A percentile compares a stretch with the other conserved stretches of the same genome.
Conservation (phyloP, 2,888 invertebrate species). For the Noctua fimbriata region DNA sequence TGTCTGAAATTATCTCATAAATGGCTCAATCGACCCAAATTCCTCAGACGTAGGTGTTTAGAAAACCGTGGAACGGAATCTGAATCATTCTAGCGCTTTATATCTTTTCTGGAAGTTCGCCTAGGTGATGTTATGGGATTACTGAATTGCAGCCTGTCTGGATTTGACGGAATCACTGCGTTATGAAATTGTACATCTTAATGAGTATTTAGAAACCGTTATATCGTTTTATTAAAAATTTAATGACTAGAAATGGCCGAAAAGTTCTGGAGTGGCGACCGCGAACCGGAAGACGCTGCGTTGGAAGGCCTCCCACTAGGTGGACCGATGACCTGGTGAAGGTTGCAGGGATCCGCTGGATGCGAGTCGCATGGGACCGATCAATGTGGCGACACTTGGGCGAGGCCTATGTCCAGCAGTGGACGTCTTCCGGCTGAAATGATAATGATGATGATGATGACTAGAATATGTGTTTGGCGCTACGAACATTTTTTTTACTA, state of each 20-base stretch:
- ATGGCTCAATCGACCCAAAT: constrained; percentile 21
- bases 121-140: not conserved
- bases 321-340: too few species aligned
- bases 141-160: not conserved
- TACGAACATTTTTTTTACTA: not conserved
- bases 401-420: too few species aligned
- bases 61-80: constrained; percentile 5
- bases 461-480: not conserved
- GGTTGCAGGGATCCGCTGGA: too few species aligned
- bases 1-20: constrained; percentile 34
- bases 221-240: not conserved
- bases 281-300: too few species aligned
- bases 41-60: constrained; percentile 16
- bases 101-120: constrained; percentile 18
- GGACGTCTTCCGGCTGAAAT: too few species aligned
- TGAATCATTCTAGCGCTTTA: constrained; percentile 17
- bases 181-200: not conserved
- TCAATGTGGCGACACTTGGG: too few species aligned
- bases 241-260: not conserved
- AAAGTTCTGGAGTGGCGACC: too few species aligned
- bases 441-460: too few species aligned
- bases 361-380: too few species aligned
- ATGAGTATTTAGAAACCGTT: not conserved
- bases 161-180: not conserved
- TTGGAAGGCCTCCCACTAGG: too few species aligned